Conservation (phyloP, 2,888 invertebrate genomes). For the Uloborus plumipes region DNA sequence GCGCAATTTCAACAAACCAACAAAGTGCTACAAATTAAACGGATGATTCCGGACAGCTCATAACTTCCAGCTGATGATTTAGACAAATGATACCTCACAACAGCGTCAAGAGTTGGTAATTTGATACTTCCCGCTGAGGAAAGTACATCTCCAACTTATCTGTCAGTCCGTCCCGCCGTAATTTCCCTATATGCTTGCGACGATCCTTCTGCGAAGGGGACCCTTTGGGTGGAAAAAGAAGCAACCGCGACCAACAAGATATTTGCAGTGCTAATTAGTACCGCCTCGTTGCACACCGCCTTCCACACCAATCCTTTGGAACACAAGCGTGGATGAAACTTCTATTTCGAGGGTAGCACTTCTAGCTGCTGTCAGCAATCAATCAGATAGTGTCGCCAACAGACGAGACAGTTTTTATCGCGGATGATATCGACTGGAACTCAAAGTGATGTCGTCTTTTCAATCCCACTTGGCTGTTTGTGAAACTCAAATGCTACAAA, state of each 20-base stretch:
- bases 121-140: constrained; percentile 36
- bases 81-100: constrained; percentile 23
- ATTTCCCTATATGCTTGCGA: too few relatives aligned
- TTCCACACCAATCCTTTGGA: constrained; percentile 11
- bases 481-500: too few relatives aligned
- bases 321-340: not conserved
- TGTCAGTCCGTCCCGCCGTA: constrained; percentile 20
- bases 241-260: constrained; percentile 54
- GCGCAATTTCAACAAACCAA: too few relatives aligned
- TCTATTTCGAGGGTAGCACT: constrained; percentile 43
- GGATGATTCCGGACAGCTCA: too few relatives aligned
- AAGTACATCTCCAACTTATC: constrained; percentile 45
- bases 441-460: too few relatives aligned
- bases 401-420: constrained; percentile 52
- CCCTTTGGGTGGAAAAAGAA: constrained; percentile 25
- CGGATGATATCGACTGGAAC: constrained; percentile 30
- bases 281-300: constrained; percentile 52
- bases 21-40: too few relatives aligned
- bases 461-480: too few relatives aligned
- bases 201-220: not conserved
- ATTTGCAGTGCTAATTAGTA: constrained; percentile 56
- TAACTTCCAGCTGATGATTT: too few relatives aligned
- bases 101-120: constrained; percentile 36
- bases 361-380: constrained; percentile 56
- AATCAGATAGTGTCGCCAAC: constrained; percentile 41